Conservation (phyloP, 2,888 invertebrate species). For the Salticus scenicus region DNA sequence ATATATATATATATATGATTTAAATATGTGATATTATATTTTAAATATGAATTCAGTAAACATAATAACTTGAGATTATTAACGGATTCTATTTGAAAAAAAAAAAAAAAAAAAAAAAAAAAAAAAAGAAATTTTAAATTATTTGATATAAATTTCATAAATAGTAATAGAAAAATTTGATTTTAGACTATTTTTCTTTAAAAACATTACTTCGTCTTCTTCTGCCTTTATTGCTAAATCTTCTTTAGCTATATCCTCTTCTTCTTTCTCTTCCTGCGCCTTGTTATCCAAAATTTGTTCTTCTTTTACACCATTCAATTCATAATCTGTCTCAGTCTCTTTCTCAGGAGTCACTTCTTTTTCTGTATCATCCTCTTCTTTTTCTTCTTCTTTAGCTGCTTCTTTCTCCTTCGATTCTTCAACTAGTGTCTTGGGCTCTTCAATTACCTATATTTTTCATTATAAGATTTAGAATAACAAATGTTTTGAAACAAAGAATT, state of each 20-base stretch:
- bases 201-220: not conserved
- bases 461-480: no score
- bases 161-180: no score
- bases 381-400: constrained; percentile 7
- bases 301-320: constrained; percentile 13
- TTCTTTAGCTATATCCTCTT: not conserved
- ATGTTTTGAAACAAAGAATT: no score
- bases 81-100: no score
- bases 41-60: no score
- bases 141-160: no score
- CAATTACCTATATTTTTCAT: not conserved
- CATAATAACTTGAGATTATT: no score
- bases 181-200: no score
- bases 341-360: not conserved
- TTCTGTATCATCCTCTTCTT: constrained; percentile 1
- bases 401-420: constrained; percentile 23
- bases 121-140: no score
- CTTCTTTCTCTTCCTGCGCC: not conserved
- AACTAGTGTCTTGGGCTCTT: constrained; percentile 39
- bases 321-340: constrained; percentile 20
- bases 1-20: no score
- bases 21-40: no score
- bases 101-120: no score
- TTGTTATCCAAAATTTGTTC: not conserved
- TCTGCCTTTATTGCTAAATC: not conserved